phyloP scores from a whole-genome alignment of 2,113 vertebrate genomes.

The Heterochromis multidens region DNA sequence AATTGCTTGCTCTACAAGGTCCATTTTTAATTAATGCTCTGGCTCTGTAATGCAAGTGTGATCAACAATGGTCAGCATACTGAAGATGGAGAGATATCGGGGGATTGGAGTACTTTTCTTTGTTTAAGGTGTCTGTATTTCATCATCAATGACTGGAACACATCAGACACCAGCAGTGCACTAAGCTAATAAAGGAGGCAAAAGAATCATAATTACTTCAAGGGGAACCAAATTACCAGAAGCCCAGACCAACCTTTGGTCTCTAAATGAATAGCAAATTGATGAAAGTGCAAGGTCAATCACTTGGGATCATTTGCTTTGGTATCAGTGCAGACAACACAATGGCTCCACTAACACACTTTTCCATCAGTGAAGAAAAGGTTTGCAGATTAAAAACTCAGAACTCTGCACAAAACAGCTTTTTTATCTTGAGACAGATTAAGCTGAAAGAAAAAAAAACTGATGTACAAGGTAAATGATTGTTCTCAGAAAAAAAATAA shows the following conservation, averaged over 20 bases:
- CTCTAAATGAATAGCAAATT: neutral
- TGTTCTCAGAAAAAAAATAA: neutral
- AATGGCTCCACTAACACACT: neutral
- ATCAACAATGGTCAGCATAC: constrained; percentile 44
- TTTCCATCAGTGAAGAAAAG: neutral
- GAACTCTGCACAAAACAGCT: neutral
- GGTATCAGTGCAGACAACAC: neutral
- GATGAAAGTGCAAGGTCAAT: constrained; percentile 11
- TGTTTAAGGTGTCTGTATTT: neutral
- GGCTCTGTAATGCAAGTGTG: constrained; percentile 35
- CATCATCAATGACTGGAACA: neutral
- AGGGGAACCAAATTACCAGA: neutral
- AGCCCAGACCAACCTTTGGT: neutral
- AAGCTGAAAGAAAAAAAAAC: neutral
- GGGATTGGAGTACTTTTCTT: neutral
- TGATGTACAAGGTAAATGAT: neutral
- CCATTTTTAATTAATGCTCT: constrained; percentile 61
- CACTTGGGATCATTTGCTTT: constrained; percentile 8
- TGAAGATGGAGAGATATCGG: constrained; percentile 24
- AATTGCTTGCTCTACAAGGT: constrained; percentile 53
- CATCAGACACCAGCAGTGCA: neutral
- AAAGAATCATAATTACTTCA: constrained; percentile 18
- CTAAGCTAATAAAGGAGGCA: neutral
- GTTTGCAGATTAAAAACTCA: neutral
- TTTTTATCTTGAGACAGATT: neutral